Evolutionary conservation across 2,113 vertebrate genomes (phyloP), one percentile per base, ranked within the genome.

Genomic region (Vanacampus margaritifer): DNA sequence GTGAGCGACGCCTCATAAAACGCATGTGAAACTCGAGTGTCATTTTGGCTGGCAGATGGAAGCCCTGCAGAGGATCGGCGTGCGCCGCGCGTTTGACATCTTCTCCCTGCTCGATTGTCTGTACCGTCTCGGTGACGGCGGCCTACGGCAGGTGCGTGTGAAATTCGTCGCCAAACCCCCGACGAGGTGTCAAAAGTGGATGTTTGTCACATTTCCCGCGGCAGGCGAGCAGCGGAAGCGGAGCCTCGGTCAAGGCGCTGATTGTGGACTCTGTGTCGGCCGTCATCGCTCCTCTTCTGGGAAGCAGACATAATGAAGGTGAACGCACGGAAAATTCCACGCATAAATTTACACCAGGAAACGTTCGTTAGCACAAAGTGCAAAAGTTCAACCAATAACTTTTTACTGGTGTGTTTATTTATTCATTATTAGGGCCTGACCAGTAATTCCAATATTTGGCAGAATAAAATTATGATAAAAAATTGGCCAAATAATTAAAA

Each of bases 261-360:
- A 77, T 98, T 21, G 84, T 98, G n/a, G 97, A 99, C 88, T 99
- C 97, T 0, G 92, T 95, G 67, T 93, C 94, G 0, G 93, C 97
- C 0, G 93, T 98, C 67, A 78, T 98, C 54, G 87, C 90, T 68
- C 93, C 94, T 0, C 83, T 97, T 62, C 88, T 98, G 86, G 96
- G 96, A 17, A 91, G 93, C 71, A 94, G 89, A 79, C 94, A 95
- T 61, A 92, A 90, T 0, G 96, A 98, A 89, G 96, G 97, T 98
- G 79, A 74, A 32, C 2, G 2, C 45, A 10, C 12, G 14, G 12
- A 12, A 37, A 16, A 26, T 58, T 13, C 50, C 11, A 1, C 10
- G n/a, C 46, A 9, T 21, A n/a, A 1, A 12, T 50, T 10, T 11
- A 7, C 0, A 6, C 17, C 5, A 16, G 17, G 17, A 46, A 46